Percentiles rank a stretch among this genome's conserved stretches.
These are phyloP conservation scores for Troides aeacus DNA, from an alignment of 2,888 invertebrate species.

Conservation along the genomic window DNA sequence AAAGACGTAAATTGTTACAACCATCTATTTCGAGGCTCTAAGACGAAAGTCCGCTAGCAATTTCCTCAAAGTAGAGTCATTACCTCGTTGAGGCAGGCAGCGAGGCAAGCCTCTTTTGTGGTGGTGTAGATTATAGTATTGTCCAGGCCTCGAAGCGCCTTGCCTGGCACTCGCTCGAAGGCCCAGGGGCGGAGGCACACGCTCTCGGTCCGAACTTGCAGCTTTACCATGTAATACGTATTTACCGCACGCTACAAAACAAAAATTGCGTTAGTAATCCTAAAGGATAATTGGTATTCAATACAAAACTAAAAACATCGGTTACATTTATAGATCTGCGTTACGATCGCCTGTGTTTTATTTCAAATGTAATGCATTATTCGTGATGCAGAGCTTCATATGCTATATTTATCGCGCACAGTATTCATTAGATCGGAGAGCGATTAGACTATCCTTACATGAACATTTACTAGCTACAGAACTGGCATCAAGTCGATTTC, in stretches of 20 bases:
- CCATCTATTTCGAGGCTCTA: slow-evolving; percentile 39
- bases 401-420: slow-evolving; percentile 40
- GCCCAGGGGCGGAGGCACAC: slow-evolving; percentile 95
- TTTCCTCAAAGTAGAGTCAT: slow-evolving; percentile 38
- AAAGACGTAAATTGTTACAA: slow-evolving; percentile 40
- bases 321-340: slow-evolving; percentile 15
- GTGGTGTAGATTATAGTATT: slow-evolving; percentile 96
- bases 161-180: slow-evolving; percentile 95
- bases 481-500: slow-evolving; percentile 41
- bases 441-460: slow-evolving; percentile 48
- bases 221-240: slow-evolving; percentile 97
- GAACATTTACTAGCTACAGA: slow-evolving; percentile 43
- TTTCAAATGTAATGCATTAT: slow-evolving; percentile 34
- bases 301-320: slow-evolving; percentile 8
- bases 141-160: slow-evolving; percentile 93
- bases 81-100: slow-evolving; percentile 95
- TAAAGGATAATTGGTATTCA: slow-evolving; percentile 7
- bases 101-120: slow-evolving; percentile 95
- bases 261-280: slow-evolving; percentile 29
- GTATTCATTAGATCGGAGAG: slow-evolving; percentile 58
- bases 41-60: slow-evolving; percentile 41
- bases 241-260: slow-evolving; percentile 86
- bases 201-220: slow-evolving; percentile 93
- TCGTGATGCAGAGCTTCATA: slow-evolving; percentile 42
- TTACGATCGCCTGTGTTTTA: slow-evolving; percentile 32